Conservation (phyloP, 2,113 vertebrate genomes). For the Paradisaea rubra region DNA sequence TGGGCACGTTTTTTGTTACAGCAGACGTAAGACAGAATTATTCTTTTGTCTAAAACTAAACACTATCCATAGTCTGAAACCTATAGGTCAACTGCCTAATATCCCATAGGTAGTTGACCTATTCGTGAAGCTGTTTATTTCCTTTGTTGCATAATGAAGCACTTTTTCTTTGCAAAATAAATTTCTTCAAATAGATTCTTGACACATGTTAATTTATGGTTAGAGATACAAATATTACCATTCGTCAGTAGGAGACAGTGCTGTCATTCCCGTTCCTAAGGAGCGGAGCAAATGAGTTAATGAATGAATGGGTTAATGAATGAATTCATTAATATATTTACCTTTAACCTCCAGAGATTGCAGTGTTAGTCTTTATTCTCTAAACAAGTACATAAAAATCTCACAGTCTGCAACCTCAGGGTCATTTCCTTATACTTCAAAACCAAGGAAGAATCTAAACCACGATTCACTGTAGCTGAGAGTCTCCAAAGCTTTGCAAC, state of each 20-base stretch:
- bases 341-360: neutral
- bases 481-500: neutral
- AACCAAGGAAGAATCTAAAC: neutral
- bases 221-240: neutral
- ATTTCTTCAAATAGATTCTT: neutral
- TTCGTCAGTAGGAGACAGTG: neutral
- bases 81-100: neutral
- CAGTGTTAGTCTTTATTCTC: neutral
- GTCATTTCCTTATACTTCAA: neutral
- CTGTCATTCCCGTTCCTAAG: neutral
- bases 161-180: neutral
- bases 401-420: neutral
- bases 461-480: neutral
- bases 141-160: neutral
- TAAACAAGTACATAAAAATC: neutral
- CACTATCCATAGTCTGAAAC: neutral
- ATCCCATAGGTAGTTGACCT: neutral
- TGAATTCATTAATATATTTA: neutral
- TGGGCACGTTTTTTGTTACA: neutral
- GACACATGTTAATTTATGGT: neutral
- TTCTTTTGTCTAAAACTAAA: neutral
- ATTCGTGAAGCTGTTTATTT: neutral
- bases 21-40: neutral
- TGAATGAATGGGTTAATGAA: conserved; percentile 18
- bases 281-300: neutral